Evolutionary conservation across 2,888 invertebrate genomes (phyloP), one percentile per base, ranked within the genome.

Genomic region (Calameuta pallipes): DNA sequence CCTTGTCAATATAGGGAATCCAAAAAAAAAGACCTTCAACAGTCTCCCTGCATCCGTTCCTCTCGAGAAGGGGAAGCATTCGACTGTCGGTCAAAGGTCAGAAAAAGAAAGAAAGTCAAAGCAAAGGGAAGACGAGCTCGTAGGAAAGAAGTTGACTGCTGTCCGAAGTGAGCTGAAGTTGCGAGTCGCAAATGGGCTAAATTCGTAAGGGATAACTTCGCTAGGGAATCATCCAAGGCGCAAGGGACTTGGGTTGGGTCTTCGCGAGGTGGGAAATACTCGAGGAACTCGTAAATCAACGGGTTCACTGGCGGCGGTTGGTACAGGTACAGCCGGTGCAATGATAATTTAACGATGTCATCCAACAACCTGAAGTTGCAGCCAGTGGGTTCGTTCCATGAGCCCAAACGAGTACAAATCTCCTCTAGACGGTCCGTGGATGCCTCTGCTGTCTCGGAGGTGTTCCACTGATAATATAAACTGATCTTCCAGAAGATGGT

Each of bases 321-420:
- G 23, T 56, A 9, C 56, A 56, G 56, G 56, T 56, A 56, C 56
- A 23, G 81, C 78, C 81, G 31, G n/a, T 80, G 80, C 80, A 83
- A 75, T 69, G 81, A 56, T 56, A 56, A 82, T 80, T 80, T 80
- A 83, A 83, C 81, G 81, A 80, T 84, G 84, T 83, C 84, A 84
- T 86, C 84, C 82, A 82, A 82, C 82, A 84, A 82, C 80, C 73
- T 78, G 82, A 82, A 83, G 83, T 82, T 83, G 82, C 78, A 78
- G 79, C 23, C 79, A 76, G 83, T 81, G 86, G 87, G 85, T 87
- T 86, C 85, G 85, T 85, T 87, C 56, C 85, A 86, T 87, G 86
- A 86, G 84, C 82, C 84, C 84, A 87, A 86, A 88, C 86, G 86
- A 87, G 84, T 85, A 88, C 85, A 85, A 86, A 88, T 87, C 85